Base-by-base conservation (phyloP, 2,888 invertebrate genomes). In the Ametastegia equiseti region DNA sequence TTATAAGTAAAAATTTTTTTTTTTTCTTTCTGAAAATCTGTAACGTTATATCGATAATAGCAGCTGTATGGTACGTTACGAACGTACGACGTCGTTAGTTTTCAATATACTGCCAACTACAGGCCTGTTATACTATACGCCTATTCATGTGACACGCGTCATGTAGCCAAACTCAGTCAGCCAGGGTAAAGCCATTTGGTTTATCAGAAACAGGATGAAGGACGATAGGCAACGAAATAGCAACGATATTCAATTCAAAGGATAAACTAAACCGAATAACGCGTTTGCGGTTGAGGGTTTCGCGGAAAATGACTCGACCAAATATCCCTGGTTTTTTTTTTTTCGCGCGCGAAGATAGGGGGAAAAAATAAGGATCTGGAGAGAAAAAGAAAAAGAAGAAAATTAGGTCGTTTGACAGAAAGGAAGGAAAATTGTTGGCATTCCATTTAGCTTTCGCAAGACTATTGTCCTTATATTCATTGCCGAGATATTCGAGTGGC, bases 41-140 rank as follows among this genome's bases (percentile, higher is more conserved):
- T 23, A 6, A 54, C 23, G 7, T 65, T 19, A 7, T 1, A 67
- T 67, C 67, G 36, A 67, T 42, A 23, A 67, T 39, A 36, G 30
- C 60, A n/a, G 5, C 6, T 13, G 30, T 15, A n/a, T n/a, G 13
- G 5, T 30, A 30, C 4, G 3, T 60, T 42, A 42, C 60, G 27
- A 3, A 60, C 2, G 39, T 23, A 15, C 27, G n/a, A 13, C n/a
- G 63, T 63, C 11, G 27, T 27, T 11, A 7, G 30, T 63, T 69
- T 45, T 69, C 69, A 69, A 69, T 11, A n/a, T n/a, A 5, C 47
- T 71, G 71, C n/a, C 71, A 45, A 71, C 13, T 71, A 47, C 71
- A 45, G 47, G 3, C 7, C 5, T 23, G 23, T 23, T 54, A 15
- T 2, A 54, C 1, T 15, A 27, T n/a, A 30, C 1, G 23, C 6